Conservation (phyloP, 2,888 invertebrate genomes). For the Trachelus troglodyta region DNA sequence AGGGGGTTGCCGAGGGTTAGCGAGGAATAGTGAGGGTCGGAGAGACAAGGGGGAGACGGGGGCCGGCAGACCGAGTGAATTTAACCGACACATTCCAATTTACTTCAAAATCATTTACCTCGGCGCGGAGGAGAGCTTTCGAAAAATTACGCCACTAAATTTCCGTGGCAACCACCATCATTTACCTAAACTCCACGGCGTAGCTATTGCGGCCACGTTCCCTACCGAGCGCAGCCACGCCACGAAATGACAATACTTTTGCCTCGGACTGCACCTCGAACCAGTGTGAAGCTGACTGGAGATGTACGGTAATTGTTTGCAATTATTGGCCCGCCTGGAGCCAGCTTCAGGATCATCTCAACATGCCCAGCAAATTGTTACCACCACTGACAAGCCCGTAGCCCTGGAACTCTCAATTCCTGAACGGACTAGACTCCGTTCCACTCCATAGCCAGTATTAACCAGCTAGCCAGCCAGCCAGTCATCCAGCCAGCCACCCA, state of each 20-base stretch:
- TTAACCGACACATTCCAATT: slow-evolving; percentile 39
- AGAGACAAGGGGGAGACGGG: background rate
- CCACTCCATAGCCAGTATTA: slow-evolving; percentile 1
- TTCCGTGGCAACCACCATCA: slow-evolving; percentile 56
- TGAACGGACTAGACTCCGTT: background rate
- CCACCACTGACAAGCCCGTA: slow-evolving; percentile 24
- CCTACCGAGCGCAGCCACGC: slow-evolving; percentile 7
- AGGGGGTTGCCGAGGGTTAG: background rate
- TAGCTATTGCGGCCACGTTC: slow-evolving; percentile 17
- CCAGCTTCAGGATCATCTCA: slow-evolving; percentile 44
- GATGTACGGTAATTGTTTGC: slow-evolving; percentile 53
- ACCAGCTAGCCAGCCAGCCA: background rate
- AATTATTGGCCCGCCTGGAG: slow-evolving; percentile 49
- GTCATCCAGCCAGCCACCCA: background rate
- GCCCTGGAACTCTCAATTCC: background rate
- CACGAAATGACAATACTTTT: slow-evolving; percentile 14
- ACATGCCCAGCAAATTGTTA: slow-evolving; percentile 44
- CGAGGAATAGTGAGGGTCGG: background rate
- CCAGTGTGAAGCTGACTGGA: slow-evolving; percentile 35
- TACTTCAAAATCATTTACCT: slow-evolving; percentile 51
- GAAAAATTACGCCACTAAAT: slow-evolving; percentile 61
- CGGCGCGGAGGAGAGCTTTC: slow-evolving; percentile 35
- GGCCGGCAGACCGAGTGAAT: background rate
- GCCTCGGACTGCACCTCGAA: slow-evolving; percentile 30
- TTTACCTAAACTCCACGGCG: slow-evolving; percentile 54